Percentiles rank a stretch among this genome's conserved stretches.
Conservation (phyloP, 2,113 vertebrate species). For the Hydrolagus affinis region DNA sequence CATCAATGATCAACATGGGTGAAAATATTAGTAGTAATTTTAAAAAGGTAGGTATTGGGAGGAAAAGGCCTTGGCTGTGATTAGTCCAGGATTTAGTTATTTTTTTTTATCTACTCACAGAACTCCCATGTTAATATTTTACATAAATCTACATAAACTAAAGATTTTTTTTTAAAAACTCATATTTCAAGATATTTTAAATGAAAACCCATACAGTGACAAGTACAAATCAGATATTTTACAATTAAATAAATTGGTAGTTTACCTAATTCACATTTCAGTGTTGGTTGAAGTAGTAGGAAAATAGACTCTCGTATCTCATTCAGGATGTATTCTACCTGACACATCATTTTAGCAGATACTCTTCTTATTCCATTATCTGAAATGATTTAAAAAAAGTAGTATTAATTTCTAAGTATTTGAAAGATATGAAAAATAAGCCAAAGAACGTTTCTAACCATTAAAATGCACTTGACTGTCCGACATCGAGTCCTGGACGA, state of each 20-base stretch:
- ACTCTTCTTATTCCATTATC: conserved; percentile 39
- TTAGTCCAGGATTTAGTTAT: too few species aligned
- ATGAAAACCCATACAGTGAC: too few species aligned
- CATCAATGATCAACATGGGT: too few species aligned
- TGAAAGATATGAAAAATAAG: conserved; percentile 25
- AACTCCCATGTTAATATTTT: too few species aligned
- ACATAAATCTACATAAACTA: neutral
- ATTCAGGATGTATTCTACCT: conserved; percentile 59
- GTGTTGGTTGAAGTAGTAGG: conserved; percentile 59
- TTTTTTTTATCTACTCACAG: too few species aligned
- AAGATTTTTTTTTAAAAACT: neutral
- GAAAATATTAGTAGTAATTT: too few species aligned
- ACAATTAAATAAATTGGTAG: conserved; percentile 21
- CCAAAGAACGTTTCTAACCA: neutral
- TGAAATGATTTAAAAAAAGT: conserved; percentile 34
- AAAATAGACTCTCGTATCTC: conserved; percentile 63
- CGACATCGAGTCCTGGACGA: too few species aligned
- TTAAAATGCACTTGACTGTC: neutral
- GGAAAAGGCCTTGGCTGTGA: too few species aligned
- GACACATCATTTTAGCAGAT: conserved; percentile 48
- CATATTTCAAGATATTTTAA: too few species aligned
- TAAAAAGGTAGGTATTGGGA: too few species aligned
- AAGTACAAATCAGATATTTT: too few species aligned
- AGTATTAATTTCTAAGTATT: neutral
- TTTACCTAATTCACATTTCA: conserved; percentile 76